phyloP scores from a whole-genome alignment of 2,888 invertebrate genomes.

The Phyllotreta cruciferae region DNA sequence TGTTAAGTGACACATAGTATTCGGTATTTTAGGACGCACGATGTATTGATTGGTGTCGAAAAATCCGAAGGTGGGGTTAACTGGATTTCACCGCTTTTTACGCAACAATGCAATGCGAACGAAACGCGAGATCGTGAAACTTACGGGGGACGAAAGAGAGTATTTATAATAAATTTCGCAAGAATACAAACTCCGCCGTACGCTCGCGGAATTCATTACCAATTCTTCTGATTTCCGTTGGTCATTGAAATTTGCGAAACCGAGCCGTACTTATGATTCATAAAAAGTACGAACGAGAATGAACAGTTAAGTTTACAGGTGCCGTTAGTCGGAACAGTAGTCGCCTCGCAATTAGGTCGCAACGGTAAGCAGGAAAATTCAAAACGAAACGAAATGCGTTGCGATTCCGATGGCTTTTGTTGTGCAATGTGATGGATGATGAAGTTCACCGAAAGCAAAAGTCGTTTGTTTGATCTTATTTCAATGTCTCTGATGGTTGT shows the following conservation, averaged over 20 bases:
- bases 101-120: neutral
- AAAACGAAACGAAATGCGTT: constrained; percentile 2
- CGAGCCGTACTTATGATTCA: constrained; percentile 28
- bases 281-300: constrained; percentile 35
- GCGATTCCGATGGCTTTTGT: constrained; percentile 7
- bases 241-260: constrained; percentile 14
- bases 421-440: neutral
- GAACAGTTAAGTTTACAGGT: constrained; percentile 38
- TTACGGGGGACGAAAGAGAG: neutral
- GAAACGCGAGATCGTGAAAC: neutral
- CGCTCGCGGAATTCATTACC: constrained; percentile 10
- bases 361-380: constrained; percentile 25
- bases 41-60: constrained; percentile 8
- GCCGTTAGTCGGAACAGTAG: constrained; percentile 33
- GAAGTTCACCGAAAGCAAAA: constrained; percentile 11
- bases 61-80: constrained; percentile 11
- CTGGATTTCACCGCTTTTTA: constrained; percentile 1
- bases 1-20: constrained; percentile 28
- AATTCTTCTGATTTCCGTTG: constrained; percentile 20
- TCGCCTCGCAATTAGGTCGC: constrained; percentile 36
- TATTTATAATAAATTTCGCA: neutral
- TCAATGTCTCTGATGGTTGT: neutral
- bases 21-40: constrained; percentile 23
- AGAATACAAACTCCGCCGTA: too few relatives aligned
- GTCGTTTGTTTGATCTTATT: constrained; percentile 1